phyloP scores from a whole-genome alignment of 2,888 invertebrate genomes.

The Ferrisia virgata region DNA sequence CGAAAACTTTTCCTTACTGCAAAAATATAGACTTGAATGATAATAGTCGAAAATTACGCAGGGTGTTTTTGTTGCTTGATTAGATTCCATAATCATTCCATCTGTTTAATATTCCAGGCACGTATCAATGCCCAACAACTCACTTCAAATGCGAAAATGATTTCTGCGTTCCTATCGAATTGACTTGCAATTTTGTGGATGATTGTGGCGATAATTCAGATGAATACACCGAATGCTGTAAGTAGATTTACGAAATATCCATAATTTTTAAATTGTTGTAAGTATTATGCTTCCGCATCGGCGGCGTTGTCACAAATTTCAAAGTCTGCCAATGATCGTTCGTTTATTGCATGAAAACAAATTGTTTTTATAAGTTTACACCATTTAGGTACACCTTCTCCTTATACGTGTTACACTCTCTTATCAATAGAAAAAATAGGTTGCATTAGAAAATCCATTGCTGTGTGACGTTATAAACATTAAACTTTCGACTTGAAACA shows the following conservation, averaged over 20 bases:
- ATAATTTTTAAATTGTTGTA: not conserved
- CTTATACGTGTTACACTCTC: not conserved
- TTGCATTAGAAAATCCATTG: not conserved
- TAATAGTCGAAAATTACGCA: not conserved
- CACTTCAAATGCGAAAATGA: slow-evolving; percentile 57
- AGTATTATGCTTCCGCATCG: not conserved
- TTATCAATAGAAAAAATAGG: not conserved
- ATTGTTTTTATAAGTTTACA: not conserved
- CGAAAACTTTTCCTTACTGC: no score
- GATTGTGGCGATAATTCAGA: slow-evolving; percentile 51
- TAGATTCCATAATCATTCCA: not conserved
- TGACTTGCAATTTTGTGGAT: slow-evolving; percentile 50
- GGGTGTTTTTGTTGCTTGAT: not conserved
- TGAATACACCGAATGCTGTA: slow-evolving; percentile 50
- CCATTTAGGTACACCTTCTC: not conserved
- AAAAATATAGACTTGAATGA: not conserved
- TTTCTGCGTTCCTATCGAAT: slow-evolving; percentile 54
- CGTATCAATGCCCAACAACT: slow-evolving; percentile 54
- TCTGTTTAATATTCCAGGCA: slow-evolving; percentile 51
- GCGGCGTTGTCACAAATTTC: not conserved
- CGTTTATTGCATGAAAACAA: not conserved
- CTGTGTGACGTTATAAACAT: not conserved
- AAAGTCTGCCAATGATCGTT: not conserved
- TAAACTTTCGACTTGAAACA: not conserved
- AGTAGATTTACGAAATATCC: slow-evolving; percentile 47